These are phyloP conservation scores for Grallaria varia DNA, from an alignment of 2,113 vertebrate genomes.

Conservation along the genomic window DNA sequence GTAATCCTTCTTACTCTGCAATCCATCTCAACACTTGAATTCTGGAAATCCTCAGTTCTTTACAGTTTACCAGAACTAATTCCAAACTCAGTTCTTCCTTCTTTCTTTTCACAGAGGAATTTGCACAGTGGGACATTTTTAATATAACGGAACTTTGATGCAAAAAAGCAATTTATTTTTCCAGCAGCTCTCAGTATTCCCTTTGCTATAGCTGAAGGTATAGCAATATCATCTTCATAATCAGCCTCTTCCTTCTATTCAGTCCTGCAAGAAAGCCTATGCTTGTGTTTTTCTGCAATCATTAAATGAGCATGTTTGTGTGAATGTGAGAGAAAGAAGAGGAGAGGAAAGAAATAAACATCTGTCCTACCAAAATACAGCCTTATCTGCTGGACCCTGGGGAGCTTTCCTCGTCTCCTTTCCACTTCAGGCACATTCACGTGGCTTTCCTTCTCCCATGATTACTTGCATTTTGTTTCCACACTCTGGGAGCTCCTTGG, in stretches of 20 bases:
- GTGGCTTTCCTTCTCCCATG: neutral
- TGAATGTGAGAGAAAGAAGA: neutral
- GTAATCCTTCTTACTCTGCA: neutral
- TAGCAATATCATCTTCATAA: neutral
- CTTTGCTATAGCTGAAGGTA: neutral
- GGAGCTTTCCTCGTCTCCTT: neutral
- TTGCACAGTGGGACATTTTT: conserved; percentile 5
- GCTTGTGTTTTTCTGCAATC: neutral
- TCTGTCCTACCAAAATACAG: neutral
- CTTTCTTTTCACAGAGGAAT: conserved; percentile 32
- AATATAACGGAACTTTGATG: conserved; percentile 18
- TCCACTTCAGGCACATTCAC: neutral
- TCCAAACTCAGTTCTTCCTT: neutral
- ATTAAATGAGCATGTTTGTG: neutral
- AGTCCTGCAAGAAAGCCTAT: neutral
- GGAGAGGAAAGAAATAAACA: neutral
- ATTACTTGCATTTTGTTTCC: neutral
- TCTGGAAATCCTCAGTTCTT: conserved; percentile 26
- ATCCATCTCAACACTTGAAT: neutral
- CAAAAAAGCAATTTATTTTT: conserved; percentile 57
- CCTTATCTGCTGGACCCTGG: neutral
- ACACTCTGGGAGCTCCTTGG: neutral
- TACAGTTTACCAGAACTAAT: conserved; percentile 23
- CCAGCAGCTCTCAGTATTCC: conserved; percentile 24
- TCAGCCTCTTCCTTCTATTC: neutral